A percentile compares a stretch with the other conserved stretches of the same genome.
These are phyloP conservation scores for Coendou prehensilis DNA, from an alignment of 2,797 vertebrate species.

Conservation along the genomic window DNA sequence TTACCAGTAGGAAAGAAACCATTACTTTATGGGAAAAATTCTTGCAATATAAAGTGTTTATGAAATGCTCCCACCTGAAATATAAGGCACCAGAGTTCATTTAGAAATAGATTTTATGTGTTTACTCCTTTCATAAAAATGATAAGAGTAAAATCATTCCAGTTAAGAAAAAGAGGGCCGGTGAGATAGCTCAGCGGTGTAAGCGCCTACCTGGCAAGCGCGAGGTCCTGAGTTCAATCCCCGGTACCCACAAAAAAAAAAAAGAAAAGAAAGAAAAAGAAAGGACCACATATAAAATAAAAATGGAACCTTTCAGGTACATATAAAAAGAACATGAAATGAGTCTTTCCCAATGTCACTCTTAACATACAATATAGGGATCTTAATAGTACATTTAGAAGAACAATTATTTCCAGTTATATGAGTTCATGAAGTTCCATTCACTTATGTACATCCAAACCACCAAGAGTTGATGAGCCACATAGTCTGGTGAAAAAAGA, in stretches of 20 bases:
- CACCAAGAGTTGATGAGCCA: neutral
- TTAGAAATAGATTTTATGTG: conserved; percentile 41
- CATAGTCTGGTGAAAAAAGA: neutral
- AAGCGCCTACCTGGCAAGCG: too few relatives aligned
- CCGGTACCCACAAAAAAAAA: too few relatives aligned
- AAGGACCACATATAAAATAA: neutral
- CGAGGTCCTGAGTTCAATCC: too few relatives aligned
- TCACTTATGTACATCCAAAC: neutral
- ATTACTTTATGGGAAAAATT: conserved; percentile 58
- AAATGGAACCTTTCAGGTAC: neutral
- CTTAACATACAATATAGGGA: neutral
- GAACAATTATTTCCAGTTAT: neutral
- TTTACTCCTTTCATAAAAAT: conserved; percentile 65
- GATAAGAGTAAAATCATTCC: neutral
- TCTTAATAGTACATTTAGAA: neutral
- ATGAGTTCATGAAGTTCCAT: neutral
- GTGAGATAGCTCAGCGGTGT: too few relatives aligned
- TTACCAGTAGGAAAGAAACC: conserved; percentile 30
- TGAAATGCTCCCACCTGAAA: conserved; percentile 55
- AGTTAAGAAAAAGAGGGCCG: neutral
- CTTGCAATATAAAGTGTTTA: conserved; percentile 40
- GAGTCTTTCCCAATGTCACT: neutral
- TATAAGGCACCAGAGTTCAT: conserved; percentile 18
- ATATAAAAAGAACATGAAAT: neutral
- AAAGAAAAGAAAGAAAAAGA: neutral